A percentile compares a stretch with the other conserved stretches of the same genome.
phyloP scores from a whole-genome alignment of 2,113 vertebrate species.

The Heteronetta atricapilla region DNA sequence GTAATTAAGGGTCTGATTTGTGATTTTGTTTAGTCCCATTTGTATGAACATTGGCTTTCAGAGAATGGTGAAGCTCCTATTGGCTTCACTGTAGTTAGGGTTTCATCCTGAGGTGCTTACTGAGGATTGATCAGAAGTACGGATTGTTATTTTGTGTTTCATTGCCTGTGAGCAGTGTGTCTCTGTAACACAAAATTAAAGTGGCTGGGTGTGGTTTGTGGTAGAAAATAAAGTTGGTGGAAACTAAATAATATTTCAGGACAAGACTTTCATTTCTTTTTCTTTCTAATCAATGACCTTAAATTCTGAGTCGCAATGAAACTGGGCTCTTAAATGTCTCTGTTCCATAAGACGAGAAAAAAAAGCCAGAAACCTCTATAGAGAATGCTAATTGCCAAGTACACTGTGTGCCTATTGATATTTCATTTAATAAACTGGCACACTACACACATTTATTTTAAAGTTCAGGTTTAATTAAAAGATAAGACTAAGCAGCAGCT shows the following conservation, averaged over 20 bases:
- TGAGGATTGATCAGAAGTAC: background rate
- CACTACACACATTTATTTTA: conserved; percentile 65
- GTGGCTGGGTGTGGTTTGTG: background rate
- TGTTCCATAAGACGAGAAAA: background rate
- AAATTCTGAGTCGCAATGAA: conserved; percentile 24
- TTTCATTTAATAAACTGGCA: conserved; percentile 68
- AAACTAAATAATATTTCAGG: background rate
- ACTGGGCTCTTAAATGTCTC: conserved; percentile 7
- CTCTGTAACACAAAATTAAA: conserved; percentile 1
- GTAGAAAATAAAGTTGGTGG: background rate
- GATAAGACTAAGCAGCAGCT: conserved; percentile 71
- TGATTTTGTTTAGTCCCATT: background rate
- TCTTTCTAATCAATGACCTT: background rate
- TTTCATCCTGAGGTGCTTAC: background rate
- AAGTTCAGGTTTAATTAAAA: conserved; percentile 82
- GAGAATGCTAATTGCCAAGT: conserved; percentile 42
- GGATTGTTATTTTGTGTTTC: background rate
- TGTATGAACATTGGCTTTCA: background rate
- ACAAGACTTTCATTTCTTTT: background rate
- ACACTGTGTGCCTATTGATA: conserved; percentile 33
- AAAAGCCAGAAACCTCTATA: background rate
- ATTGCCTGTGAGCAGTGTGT: background rate
- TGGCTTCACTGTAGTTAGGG: background rate
- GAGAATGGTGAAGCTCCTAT: background rate
- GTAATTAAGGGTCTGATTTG: background rate